phyloP scores from a whole-genome alignment of 2,888 invertebrate genomes.

The Andrena dorsata region DNA sequence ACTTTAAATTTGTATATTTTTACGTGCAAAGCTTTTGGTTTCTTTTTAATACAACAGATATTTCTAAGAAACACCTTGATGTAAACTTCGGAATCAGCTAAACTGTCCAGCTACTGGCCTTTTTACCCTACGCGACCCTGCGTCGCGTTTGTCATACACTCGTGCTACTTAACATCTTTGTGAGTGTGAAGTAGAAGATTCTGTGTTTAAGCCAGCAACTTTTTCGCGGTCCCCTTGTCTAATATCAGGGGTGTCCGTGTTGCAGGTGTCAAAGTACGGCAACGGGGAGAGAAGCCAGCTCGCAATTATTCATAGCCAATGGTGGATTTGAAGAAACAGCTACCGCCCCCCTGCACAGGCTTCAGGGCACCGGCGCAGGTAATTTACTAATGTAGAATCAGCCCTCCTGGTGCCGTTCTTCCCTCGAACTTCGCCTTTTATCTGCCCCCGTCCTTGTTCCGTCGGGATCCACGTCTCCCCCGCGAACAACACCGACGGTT shows the following conservation, averaged over 20 bases:
- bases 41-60: too few relatives aligned
- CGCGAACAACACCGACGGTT: constrained; percentile 14
- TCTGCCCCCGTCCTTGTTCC: constrained; percentile 55
- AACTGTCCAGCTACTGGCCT: too few relatives aligned
- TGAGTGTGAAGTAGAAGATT: background rate
- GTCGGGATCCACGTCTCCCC: constrained; percentile 40
- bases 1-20: too few relatives aligned
- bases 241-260: background rate
- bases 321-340: constrained; percentile 29
- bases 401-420: constrained; percentile 39
- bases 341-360: constrained; percentile 21
- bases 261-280: background rate
- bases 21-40: too few relatives aligned
- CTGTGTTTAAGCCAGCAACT: background rate
- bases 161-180: background rate
- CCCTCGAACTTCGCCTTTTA: constrained; percentile 67
- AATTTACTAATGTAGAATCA: constrained; percentile 82
- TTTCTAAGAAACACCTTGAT: too few relatives aligned
- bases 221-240: background rate
- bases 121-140: too few relatives aligned
- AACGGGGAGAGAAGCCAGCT: background rate
- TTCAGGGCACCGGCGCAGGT: constrained; percentile 53
- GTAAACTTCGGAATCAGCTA: too few relatives aligned
- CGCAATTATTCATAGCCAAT: constrained; percentile 38
- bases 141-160: too few relatives aligned